Conservation (phyloP, 2,797 vertebrate genomes). For the Merluccius polli region DNA sequence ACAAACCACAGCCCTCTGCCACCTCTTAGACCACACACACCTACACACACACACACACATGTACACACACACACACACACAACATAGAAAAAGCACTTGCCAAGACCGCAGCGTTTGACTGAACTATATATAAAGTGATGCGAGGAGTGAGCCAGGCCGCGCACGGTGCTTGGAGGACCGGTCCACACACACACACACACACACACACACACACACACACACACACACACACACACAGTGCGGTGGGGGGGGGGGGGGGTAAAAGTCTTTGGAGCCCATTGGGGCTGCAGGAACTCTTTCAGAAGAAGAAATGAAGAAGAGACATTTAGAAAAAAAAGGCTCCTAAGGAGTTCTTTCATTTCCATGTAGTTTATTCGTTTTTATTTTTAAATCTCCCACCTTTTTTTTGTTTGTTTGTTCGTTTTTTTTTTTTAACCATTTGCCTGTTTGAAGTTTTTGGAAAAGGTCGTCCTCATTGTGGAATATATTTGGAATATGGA, state of each 20-base stretch:
- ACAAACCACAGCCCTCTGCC: conserved; percentile 97
- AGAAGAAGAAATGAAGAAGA: conserved; percentile 41
- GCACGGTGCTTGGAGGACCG: background rate
- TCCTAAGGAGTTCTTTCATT: conserved; percentile 63
- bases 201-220: too few relatives aligned
- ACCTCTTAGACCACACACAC: conserved; percentile 84
- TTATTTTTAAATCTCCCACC: conserved; percentile 7
- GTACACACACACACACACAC: conserved; percentile 48
- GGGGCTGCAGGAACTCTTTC: conserved; percentile 35
- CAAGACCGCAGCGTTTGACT: conserved; percentile 67
- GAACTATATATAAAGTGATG: conserved; percentile 55
- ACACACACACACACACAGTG: too few relatives aligned
- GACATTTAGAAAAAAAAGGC: conserved; percentile 70
- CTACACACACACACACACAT: conserved; percentile 22
- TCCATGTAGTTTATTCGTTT: conserved; percentile 41
- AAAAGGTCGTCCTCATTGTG: conserved; percentile 45
- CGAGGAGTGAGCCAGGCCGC: background rate
- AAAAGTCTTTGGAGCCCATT: conserved; percentile 49
- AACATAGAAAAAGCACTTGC: conserved; percentile 68
- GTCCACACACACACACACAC: too few relatives aligned
- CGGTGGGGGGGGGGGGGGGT: too few relatives aligned
- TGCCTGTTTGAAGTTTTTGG: conserved; percentile 30
- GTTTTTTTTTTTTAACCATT: conserved; percentile 15
- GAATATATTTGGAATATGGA: conserved; percentile 29
- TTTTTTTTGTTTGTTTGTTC: conserved; percentile 17